Evolutionary conservation across 2,888 invertebrate species (phyloP), one percentile per base, ranked within the genome.

Genomic region (Chouioia cunea): DNA sequence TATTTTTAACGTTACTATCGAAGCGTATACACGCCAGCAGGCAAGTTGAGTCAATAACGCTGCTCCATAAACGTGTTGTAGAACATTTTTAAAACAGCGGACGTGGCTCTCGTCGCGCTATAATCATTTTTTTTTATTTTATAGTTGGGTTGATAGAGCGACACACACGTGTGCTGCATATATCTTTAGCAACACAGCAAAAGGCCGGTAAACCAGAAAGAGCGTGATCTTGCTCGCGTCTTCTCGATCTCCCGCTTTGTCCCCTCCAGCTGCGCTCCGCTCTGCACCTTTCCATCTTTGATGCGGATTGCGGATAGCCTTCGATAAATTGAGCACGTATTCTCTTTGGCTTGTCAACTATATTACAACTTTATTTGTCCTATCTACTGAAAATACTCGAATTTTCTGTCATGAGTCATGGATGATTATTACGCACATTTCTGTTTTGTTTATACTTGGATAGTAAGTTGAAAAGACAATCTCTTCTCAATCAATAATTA

Each of bases 131-230:
- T 52, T 52, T 52, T 52, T 22, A 10, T 8, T 8, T 22, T 10
- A 22, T 8, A 52, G 22, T 22, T 22, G 18, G 52, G 12, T 36
- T 36, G 36, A 36, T 36, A 36, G 36, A 36, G 36, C 6, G 36
- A 36, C 36, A 36, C 36, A 10, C 36, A 36, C 36, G 36, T 36
- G 36, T 36, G 36, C 12, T 12, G 36, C 0, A n/a, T 44, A 56
- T 58, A 65, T 65, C 65, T 65, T 65, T 65, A 58, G 54, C 16
- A 23, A 27, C 3, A 48, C n/a, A 15, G 23, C 27, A 23, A 48
- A 16, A 43, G 59, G 59, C 36, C 36, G 6, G 36, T 27, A 27
- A 27, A 36, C 18, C 14, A 36, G 3, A n/a, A 36, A 16, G 20
- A 14, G 14, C 23, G 48, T 18, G 23, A 60, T 18, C 22, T 4